phyloP scores from a whole-genome alignment of 2,113 vertebrate genomes.

The Rallus limicola region DNA sequence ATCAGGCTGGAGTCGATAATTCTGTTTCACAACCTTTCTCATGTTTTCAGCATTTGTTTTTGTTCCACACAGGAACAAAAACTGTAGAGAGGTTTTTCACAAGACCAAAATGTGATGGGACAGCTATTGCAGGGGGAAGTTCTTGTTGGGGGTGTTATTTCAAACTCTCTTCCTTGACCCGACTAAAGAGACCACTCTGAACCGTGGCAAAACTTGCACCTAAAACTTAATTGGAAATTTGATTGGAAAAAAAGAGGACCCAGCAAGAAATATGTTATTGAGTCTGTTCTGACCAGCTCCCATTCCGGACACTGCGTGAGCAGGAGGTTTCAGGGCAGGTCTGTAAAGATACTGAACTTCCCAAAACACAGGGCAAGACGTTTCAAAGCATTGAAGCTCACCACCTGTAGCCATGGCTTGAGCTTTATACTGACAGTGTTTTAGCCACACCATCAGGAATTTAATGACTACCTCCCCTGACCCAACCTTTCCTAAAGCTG shows the following conservation, averaged over 20 bases:
- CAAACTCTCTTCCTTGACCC: not conserved
- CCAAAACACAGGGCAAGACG: not conserved
- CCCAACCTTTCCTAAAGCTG: not conserved
- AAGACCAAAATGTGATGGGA: not conserved
- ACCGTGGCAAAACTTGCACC: not conserved
- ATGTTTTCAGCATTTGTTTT: not conserved
- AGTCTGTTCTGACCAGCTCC: not conserved
- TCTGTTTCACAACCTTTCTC: slow-evolving; percentile 17
- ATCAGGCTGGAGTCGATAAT: not conserved
- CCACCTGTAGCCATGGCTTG: not conserved
- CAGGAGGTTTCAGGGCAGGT: not conserved
- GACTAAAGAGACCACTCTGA: not conserved
- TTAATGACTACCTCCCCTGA: not conserved
- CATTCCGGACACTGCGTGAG: not conserved
- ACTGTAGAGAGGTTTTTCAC: not conserved
- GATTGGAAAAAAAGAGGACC: not conserved
- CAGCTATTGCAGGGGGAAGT: not conserved
- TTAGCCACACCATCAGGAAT: not conserved
- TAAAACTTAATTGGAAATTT: not conserved
- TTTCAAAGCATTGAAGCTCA: not conserved
- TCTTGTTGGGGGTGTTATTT: not conserved
- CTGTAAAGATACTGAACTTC: not conserved
- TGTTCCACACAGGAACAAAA: slow-evolving; percentile 31
- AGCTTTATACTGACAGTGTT: not conserved
- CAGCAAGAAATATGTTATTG: not conserved